Percentiles rank a stretch among this genome's conserved stretches.
Evolutionary conservation across 2,113 vertebrate genomes (phyloP).

Genomic region (Gallinago undulata): DNA sequence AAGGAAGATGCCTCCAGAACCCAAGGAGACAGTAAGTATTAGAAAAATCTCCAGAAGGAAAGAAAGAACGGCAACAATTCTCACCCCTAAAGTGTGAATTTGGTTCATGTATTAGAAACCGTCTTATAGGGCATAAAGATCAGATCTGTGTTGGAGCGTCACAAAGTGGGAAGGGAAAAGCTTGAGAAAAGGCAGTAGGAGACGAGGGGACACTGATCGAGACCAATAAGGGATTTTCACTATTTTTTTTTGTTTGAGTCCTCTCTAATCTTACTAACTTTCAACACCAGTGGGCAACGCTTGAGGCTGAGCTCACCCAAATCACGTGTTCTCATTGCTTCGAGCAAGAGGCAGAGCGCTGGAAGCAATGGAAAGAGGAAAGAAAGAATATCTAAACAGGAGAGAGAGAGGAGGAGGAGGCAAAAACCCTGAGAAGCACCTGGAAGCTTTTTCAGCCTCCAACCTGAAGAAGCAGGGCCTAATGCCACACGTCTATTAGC

Average conservation of each 20-base stretch:
- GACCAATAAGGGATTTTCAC: not conserved
- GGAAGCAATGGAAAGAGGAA: not conserved
- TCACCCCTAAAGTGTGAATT: not conserved
- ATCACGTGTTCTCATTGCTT: not conserved
- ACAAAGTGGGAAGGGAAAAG: not conserved
- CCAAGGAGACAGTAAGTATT: not conserved
- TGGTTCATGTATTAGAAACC: not conserved
- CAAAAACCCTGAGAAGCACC: conserved; percentile 34
- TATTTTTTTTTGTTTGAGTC: not conserved
- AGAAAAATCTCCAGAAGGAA: not conserved
- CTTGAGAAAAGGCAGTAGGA: not conserved
- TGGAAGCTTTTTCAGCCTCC: conserved; percentile 24
- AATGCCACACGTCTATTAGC: not conserved
- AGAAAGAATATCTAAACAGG: not conserved
- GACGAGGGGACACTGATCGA: not conserved
- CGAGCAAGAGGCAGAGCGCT: not conserved
- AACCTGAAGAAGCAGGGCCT: not conserved
- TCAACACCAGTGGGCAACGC: not conserved
- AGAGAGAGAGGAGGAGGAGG: not conserved
- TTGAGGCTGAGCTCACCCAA: not conserved
- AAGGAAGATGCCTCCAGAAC: not conserved
- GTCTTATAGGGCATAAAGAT: not conserved
- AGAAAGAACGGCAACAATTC: not conserved
- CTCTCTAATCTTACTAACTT: not conserved
- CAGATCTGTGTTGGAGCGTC: not conserved